These are phyloP conservation scores for Patella pellucida DNA, from an alignment of 2,888 invertebrate species.

Conservation along the genomic window DNA sequence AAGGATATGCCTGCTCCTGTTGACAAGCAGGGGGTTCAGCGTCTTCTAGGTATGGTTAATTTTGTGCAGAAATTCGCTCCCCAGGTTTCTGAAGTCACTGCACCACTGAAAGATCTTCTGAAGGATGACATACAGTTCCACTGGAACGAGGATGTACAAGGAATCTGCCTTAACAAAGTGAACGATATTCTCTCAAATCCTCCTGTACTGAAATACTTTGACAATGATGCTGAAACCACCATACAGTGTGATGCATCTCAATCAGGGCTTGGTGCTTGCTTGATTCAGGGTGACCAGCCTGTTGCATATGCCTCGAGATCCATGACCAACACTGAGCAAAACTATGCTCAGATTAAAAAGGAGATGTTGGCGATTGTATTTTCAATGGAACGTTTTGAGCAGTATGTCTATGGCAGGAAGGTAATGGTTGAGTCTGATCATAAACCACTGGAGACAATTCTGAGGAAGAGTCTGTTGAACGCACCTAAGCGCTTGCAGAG, in stretches of 20 bases:
- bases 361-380: constrained; percentile 27
- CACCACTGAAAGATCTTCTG: constrained; percentile 27
- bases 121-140: constrained; percentile 26
- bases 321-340: constrained; percentile 28
- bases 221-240: constrained; percentile 13
- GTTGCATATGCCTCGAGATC: constrained; percentile 20
- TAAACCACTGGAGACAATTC: constrained; percentile 30
- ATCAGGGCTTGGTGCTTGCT: constrained; percentile 28
- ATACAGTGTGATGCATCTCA: constrained; percentile 35
- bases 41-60: constrained; percentile 32
- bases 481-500: constrained; percentile 22
- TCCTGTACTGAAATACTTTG: constrained; percentile 35
- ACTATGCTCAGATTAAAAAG: constrained; percentile 32
- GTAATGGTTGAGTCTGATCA: constrained; percentile 31
- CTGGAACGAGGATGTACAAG: constrained; percentile 28
- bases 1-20: constrained; percentile 29
- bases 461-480: constrained; percentile 21
- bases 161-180: constrained; percentile 23
- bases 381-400: constrained; percentile 19
- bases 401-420: constrained; percentile 26
- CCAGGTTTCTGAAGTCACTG: constrained; percentile 27
- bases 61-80: constrained; percentile 36
- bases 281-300: constrained; percentile 26
- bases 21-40: constrained; percentile 28
- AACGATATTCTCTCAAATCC: constrained; percentile 23